These are phyloP conservation scores for Margarornis squamiger DNA, from an alignment of 2,797 vertebrate genomes.

Conservation along the genomic window DNA sequence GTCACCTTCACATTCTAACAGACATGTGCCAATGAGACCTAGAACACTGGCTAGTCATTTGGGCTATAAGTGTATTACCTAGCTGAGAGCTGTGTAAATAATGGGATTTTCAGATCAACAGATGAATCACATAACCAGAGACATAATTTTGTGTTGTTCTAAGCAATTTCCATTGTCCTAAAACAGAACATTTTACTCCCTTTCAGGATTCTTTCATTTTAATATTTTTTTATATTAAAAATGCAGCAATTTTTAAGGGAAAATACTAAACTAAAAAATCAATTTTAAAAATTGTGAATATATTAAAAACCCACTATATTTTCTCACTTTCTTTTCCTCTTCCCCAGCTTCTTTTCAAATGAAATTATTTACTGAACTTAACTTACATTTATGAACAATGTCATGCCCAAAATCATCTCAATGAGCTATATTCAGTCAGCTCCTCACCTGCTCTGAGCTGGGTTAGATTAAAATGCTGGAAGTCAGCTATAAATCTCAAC, in stretches of 20 bases:
- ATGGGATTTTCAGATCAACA: not conserved
- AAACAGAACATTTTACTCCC: not conserved
- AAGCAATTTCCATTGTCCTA: not conserved
- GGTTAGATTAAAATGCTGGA: constrained; percentile 41
- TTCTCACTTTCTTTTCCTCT: not conserved
- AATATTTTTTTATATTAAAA: not conserved
- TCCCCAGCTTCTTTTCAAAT: not conserved
- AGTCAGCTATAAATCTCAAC: constrained; percentile 49
- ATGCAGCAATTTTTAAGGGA: not conserved
- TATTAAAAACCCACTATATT: accelerated
- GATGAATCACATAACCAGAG: not conserved
- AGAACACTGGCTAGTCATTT: not conserved
- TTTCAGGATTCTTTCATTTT: not conserved
- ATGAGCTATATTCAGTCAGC: not conserved
- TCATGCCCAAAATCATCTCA: not conserved
- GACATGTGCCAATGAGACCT: not conserved
- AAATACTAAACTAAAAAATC: not conserved
- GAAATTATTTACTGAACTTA: not conserved
- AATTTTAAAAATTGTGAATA: not conserved
- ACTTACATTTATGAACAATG: not conserved
- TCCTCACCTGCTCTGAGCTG: constrained; percentile 39
- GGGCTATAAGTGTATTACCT: not conserved
- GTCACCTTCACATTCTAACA: not conserved
- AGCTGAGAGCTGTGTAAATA: not conserved
- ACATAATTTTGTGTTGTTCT: not conserved